Evolutionary conservation across 1,140 invertebrate genomes (phyloP), one percentile per base, ranked within the genome.

Genomic region (Papilio polyxenes): DNA sequence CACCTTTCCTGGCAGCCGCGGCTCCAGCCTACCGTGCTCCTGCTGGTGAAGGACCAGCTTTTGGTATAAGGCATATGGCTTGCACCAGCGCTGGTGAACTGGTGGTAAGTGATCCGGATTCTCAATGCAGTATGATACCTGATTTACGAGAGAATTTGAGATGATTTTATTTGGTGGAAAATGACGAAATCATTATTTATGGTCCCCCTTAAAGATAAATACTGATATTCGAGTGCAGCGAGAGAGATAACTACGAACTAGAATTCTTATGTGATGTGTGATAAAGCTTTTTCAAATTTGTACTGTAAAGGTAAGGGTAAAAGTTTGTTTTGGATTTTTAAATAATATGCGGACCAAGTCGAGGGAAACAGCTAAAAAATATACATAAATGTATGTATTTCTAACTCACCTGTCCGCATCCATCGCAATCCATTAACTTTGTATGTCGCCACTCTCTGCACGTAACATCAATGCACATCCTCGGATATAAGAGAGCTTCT

Each of bases 401-500:
- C 40, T 44, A 6, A 6, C 40, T 93, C 83, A 95, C 95, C 86
- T 96, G 95, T 2, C 93, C 95, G 87, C 97, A 97, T 0, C 91
- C 85, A 0, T 89, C 53, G 83, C 96, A 97, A 62, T 95, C 94
- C 7, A 79, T 90, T 1, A 96, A 84, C 23, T 92, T 89, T 11
- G 86, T 89, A 48, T 92, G 92, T 40, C 90, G 90, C 88, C 95
- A 94, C 75, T 96, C 94, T 11, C 95, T 91, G 78, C 96, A 96
- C 17, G 84, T 87, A 1, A 87, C 83, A 65, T 94, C 89, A 6
- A 90, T 87, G 86, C 97, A 97, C 3, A 96, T 91, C 37, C 95
- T 93, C 0, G 96, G 96, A 86, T 97, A 97, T 3, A 97, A 89
- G 6, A 97, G 87, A 0, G 96, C 95, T 85, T 97, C 97, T 78